A percentile compares a stretch with the other conserved stretches of the same genome.
Evolutionary conservation across 2,113 vertebrate genomes (phyloP).

Genomic region (Atlantisia rogersi): DNA sequence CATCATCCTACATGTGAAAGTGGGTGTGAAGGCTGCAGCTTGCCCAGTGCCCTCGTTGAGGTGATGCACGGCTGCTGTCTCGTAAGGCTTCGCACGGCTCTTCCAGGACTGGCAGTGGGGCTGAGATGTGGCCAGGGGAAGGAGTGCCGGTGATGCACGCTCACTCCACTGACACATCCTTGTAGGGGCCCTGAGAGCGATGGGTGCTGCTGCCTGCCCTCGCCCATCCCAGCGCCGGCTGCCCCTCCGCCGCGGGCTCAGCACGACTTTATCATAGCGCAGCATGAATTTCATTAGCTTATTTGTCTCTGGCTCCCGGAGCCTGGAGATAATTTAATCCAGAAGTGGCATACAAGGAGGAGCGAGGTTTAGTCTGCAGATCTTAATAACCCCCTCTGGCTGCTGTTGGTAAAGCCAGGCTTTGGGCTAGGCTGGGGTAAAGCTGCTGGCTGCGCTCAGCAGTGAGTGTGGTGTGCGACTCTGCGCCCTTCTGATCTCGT

Average conservation of each 20-base stretch:
- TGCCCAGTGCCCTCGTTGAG: rapidly evolving
- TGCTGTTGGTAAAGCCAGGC: not conserved
- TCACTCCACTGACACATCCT: rapidly evolving
- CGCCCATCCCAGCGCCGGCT: not conserved
- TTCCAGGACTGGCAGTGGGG: not conserved
- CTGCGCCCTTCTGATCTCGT: not conserved
- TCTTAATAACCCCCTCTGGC: slow-evolving; percentile 37
- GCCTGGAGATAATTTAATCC: slow-evolving; percentile 45
- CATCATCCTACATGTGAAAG: rapidly evolving
- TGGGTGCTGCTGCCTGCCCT: not conserved
- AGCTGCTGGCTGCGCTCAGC: not conserved
- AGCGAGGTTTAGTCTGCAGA: not conserved
- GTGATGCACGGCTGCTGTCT: not conserved
- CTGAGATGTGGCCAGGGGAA: not conserved
- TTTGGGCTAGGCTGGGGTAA: not conserved
- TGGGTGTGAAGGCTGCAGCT: rapidly evolving
- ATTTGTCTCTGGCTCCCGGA: slow-evolving; percentile 28
- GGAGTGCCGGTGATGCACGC: rapidly evolving
- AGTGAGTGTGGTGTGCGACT: rapidly evolving
- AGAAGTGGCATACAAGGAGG: not conserved
- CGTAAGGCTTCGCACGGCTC: not conserved
- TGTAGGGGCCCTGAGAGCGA: not conserved
- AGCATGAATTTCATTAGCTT: slow-evolving; percentile 46
- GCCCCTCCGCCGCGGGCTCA: not conserved
- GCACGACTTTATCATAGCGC: not conserved